Evolutionary conservation across 2,888 invertebrate genomes (phyloP).

Genomic region (Copidosoma aretas): DNA sequence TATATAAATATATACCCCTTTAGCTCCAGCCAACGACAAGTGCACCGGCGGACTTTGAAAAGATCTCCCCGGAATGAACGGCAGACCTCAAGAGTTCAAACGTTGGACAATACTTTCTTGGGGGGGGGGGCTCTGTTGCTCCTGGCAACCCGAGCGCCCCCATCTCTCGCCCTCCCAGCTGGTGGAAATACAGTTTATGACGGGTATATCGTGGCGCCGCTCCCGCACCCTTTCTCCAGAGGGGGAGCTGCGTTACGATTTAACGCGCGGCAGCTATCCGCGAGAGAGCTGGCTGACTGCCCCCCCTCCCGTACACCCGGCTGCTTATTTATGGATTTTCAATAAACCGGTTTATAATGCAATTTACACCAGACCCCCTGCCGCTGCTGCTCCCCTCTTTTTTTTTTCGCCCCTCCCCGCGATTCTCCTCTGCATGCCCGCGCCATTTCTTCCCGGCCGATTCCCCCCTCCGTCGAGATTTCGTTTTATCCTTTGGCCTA

Average conservation of each 20-base stretch:
- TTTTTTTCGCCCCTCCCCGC: neutral
- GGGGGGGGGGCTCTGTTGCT: constrained; percentile 19
- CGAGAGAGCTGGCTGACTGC: neutral
- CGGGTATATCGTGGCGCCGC: constrained; percentile 25
- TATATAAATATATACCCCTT: too few species aligned
- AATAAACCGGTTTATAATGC: constrained; percentile 39
- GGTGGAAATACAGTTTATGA: constrained; percentile 27
- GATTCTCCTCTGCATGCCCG: neutral
- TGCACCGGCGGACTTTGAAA: neutral
- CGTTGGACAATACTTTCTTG: constrained; percentile 44
- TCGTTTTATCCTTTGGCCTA: neutral
- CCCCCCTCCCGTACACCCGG: neutral
- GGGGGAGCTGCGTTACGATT: constrained; percentile 25
- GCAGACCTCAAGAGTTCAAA: neutral
- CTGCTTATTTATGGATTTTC: constrained; percentile 39
- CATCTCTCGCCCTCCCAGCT: neutral
- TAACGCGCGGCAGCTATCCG: neutral
- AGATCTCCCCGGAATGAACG: neutral
- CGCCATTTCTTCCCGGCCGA: neutral
- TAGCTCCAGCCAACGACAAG: too few species aligned
- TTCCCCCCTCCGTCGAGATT: neutral
- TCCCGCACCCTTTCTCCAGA: constrained; percentile 13
- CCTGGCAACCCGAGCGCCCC: constrained; percentile 33
- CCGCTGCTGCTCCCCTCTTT: neutral
- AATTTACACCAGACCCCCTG: constrained; percentile 23